Base-by-base conservation (phyloP, 1,140 invertebrate species). In the Magallana ariakensis region DNA sequence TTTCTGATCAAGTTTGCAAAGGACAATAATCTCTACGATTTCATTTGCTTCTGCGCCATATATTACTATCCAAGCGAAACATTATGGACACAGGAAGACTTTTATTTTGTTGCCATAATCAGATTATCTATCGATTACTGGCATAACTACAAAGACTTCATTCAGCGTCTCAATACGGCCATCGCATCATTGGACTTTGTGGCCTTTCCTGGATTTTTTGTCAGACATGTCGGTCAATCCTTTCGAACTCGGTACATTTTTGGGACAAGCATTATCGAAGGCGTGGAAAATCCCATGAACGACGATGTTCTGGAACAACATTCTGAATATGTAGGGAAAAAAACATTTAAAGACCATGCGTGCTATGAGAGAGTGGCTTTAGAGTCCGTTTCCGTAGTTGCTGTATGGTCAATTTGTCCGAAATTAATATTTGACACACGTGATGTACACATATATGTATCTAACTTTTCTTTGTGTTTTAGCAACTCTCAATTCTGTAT, bases 401-500 rank as follows among this genome's bases (percentile, higher is more conserved):
- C 62, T 70, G 62, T 9, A 5, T 70, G 62, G 62, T 70, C 62
- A 7, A 4, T 70, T 22, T 70, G 62, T 22, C 62, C 62, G 26
- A 70, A 11, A 70, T 10, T 70, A 8, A 22, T 70, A 19, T 22
- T 70, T 22, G 62, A 70, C 26, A 70, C 19, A 22, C 62, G 4
- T 22, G 26, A 70, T 10, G 6, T 70, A 7, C 62, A 70, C 10
- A 22, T 70, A 3, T 6, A 22, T 6, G 26, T 70, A 70, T 22
- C n/a, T 70, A 70, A 70, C 19, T 70, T 70, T 22, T 22, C 62
- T 70, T 22, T 70, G 19, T 70, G 26, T 70, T 70, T 70, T 19
- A 9, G 19, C 26, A 22, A 70, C 62, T 70, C 22, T 70, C n/a
- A 70, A 22, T 70, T 70, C n/a, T 70, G 26, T 19, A 22, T 70